Evolutionary conservation across 2,113 vertebrate genomes (phyloP).

Genomic region (Alosa alosa): DNA sequence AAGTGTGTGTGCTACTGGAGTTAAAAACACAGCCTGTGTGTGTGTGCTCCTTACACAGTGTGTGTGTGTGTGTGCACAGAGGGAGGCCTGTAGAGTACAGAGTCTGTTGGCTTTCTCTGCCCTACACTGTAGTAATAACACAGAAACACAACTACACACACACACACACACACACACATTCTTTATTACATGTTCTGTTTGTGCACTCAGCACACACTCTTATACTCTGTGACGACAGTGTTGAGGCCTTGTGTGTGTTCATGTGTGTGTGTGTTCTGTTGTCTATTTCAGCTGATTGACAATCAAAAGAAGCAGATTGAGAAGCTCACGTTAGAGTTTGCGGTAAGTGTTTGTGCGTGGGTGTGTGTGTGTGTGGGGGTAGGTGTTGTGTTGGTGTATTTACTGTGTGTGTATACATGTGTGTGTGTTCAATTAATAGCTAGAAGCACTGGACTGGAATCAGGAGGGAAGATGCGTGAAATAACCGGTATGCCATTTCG

Average conservation of each 20-base stretch:
- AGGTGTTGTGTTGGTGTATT: neutral
- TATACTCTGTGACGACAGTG: neutral
- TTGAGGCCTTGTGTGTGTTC: neutral
- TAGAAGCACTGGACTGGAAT: neutral
- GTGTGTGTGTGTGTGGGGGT: neutral
- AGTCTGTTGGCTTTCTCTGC: neutral
- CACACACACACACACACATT: neutral
- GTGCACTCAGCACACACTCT: neutral
- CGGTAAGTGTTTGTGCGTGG: constrained; percentile 41
- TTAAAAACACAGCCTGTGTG: neutral
- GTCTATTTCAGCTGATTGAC: constrained; percentile 79
- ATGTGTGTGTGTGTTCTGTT: constrained; percentile 36
- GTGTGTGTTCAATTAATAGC: neutral
- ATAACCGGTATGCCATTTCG: neutral
- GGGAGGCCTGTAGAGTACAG: neutral
- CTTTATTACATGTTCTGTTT: neutral
- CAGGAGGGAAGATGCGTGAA: neutral
- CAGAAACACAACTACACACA: neutral
- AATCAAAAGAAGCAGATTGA: constrained; percentile 86
- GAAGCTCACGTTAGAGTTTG: constrained; percentile 76
- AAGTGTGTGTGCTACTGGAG: neutral
- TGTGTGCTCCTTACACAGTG: neutral
- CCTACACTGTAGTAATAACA: neutral
- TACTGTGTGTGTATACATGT: neutral
- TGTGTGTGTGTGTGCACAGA: neutral